These are phyloP conservation scores for Trematomus bernacchii DNA, from an alignment of 2,797 vertebrate genomes.

Conservation along the genomic window DNA sequence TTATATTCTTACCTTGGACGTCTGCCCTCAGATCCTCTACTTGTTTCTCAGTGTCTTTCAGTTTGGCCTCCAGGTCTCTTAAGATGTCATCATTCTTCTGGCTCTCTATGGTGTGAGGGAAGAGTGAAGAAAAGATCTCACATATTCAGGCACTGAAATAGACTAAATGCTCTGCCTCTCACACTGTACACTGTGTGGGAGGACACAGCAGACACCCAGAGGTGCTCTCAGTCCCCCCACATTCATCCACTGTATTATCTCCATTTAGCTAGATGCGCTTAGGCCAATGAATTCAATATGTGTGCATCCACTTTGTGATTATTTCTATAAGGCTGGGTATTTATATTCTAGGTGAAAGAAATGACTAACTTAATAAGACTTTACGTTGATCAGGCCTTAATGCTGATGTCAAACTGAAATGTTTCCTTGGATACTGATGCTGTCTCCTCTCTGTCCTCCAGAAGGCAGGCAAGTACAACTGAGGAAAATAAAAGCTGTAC, in stretches of 20 bases:
- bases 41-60: slow-evolving; percentile 32
- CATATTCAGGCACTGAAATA: slow-evolving; percentile 74
- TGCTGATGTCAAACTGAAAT: not conserved
- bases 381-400: not conserved
- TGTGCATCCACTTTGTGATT: not conserved
- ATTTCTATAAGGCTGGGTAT: not conserved
- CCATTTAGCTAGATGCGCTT: slow-evolving; percentile 11
- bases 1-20: slow-evolving; percentile 19
- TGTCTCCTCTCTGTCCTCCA: slow-evolving; percentile 57
- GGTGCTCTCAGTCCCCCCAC: slow-evolving; percentile 65
- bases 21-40: slow-evolving; percentile 26
- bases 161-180: slow-evolving; percentile 62
- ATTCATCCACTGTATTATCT: slow-evolving; percentile 51
- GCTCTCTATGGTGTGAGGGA: slow-evolving; percentile 16
- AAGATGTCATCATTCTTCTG: not conserved
- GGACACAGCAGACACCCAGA: slow-evolving; percentile 68
- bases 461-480: slow-evolving; percentile 61
- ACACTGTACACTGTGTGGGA: slow-evolving; percentile 68
- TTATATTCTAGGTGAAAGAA: not conserved
- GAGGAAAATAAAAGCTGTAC: not conserved
- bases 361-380: not conserved
- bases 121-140: slow-evolving; percentile 67
- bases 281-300: slow-evolving; percentile 7
- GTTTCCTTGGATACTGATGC: slow-evolving; percentile 16
- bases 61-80: slow-evolving; percentile 22